phyloP scores from a whole-genome alignment of 35 echinoderm and acorn worm genomes.

The Lytechinus variegatus region DNA sequence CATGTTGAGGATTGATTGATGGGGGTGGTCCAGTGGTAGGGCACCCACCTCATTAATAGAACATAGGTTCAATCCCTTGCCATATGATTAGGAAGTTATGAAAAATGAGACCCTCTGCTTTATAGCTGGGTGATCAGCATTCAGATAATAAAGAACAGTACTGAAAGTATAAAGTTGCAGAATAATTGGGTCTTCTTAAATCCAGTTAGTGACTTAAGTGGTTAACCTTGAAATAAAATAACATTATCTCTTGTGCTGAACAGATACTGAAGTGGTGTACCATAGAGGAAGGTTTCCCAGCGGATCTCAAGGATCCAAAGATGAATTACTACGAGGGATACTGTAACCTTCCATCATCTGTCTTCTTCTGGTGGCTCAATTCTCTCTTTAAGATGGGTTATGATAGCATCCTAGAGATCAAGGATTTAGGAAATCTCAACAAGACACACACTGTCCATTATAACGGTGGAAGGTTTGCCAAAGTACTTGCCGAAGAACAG shows the following conservation, averaged over 20 bases:
- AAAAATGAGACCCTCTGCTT: no score
- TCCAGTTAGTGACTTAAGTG: no score
- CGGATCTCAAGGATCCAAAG: constrained; percentile 77
- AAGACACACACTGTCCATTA: constrained; percentile 66
- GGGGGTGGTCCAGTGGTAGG: no score
- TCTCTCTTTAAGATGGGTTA: constrained; percentile 84
- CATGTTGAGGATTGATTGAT: no score
- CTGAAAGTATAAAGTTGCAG: no score
- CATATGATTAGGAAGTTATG: no score
- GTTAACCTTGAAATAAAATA: no score
- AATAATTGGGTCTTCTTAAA: no score
- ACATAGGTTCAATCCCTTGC: no score
- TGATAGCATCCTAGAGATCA: constrained; percentile 79
- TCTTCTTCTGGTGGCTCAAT: constrained; percentile 92
- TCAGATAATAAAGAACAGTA: no score
- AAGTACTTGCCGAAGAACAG: constrained; percentile 74
- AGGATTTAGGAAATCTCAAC: constrained; percentile 76
- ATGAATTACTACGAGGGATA: constrained; percentile 88
- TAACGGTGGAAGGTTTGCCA: constrained; percentile 72
- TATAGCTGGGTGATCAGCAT: no score
- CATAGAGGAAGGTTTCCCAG: constrained; percentile 58
- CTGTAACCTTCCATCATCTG: constrained; percentile 73
- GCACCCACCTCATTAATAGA: no score
- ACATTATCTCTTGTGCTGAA: not conserved
- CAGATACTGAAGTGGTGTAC: constrained; percentile 53